Percentiles rank a stretch among this genome's conserved stretches.
These are phyloP conservation scores for Alfaro cultratus DNA, from an alignment of 2,797 vertebrate genomes.

Conservation along the genomic window DNA sequence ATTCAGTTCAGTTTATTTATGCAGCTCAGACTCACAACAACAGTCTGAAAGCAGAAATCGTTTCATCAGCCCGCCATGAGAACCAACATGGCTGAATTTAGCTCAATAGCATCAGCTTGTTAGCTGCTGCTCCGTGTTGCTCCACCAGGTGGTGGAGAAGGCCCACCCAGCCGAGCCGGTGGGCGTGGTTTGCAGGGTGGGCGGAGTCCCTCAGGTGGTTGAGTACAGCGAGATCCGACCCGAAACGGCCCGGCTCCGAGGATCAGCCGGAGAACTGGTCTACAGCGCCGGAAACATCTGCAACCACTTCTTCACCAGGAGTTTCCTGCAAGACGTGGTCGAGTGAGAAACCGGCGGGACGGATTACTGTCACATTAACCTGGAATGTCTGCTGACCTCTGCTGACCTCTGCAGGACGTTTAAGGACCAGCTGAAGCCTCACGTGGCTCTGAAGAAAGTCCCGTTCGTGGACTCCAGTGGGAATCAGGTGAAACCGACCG, in stretches of 20 bases:
- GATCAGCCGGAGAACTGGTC: slow-evolving; percentile 78
- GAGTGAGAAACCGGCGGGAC: slow-evolving; percentile 68
- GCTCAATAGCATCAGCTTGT: too few relatives aligned
- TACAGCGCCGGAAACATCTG: slow-evolving; percentile 92
- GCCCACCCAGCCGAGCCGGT: slow-evolving; percentile 87
- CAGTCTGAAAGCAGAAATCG: too few relatives aligned
- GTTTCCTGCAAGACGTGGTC: slow-evolving; percentile 84
- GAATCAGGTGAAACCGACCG: slow-evolving; percentile 84
- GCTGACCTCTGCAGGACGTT: slow-evolving; percentile 75
- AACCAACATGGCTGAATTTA: too few relatives aligned
- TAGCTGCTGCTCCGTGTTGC: neutral
- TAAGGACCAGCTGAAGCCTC: slow-evolving; percentile 83
- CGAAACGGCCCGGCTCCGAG: slow-evolving; percentile 74
- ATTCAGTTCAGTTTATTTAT: too few relatives aligned
- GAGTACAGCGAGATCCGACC: slow-evolving; percentile 92
- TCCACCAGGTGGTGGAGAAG: slow-evolving; percentile 90
- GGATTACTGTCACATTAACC: neutral
- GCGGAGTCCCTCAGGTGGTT: slow-evolving; percentile 88
- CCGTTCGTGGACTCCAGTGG: slow-evolving; percentile 88
- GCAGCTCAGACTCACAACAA: too few relatives aligned
- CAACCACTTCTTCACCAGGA: slow-evolving; percentile 93
- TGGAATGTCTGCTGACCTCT: neutral
- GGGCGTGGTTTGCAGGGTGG: slow-evolving; percentile 91
- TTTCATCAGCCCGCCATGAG: too few relatives aligned
- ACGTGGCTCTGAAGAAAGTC: slow-evolving; percentile 94